These are phyloP conservation scores for Clarias macrocephalus DNA, from an alignment of 2,113 vertebrate species.

Conservation along the genomic window DNA sequence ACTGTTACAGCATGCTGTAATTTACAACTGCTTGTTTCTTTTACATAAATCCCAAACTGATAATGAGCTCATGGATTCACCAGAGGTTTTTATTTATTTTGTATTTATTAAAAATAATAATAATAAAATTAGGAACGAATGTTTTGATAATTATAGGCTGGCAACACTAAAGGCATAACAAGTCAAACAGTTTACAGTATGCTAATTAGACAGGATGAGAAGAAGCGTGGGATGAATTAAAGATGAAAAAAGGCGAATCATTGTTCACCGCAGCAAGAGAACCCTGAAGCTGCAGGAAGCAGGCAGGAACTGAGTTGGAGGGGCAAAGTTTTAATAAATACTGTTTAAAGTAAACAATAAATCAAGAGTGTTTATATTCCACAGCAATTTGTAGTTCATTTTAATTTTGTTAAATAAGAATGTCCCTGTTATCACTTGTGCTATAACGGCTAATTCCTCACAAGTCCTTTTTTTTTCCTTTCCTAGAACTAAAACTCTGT, in stretches of 20 bases:
- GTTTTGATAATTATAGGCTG: not conserved
- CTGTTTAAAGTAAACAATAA: not conserved
- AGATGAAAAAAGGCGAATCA: constrained; percentile 44
- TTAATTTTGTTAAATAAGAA: not conserved
- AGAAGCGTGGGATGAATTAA: constrained; percentile 45
- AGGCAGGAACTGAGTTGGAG: not conserved
- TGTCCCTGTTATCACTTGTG: not conserved
- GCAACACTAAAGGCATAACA: not conserved
- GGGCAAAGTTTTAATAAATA: constrained; percentile 1
- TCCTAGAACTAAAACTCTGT: not conserved
- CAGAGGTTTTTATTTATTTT: not conserved
- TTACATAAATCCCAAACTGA: constrained; percentile 25
- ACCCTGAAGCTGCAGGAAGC: constrained; percentile 14
- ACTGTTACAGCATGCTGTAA: not conserved
- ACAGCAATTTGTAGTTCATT: not conserved
- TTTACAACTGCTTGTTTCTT: constrained; percentile 1
- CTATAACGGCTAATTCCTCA: not conserved
- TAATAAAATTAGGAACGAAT: no score
- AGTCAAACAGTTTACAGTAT: constrained; percentile 28
- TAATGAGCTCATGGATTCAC: constrained; percentile 7
- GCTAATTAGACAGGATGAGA: constrained; percentile 47
- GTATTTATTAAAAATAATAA: no score
- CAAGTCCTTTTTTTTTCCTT: not conserved
- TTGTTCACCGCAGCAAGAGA: not conserved
- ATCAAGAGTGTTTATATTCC: not conserved